Base-by-base conservation (phyloP, 2,888 invertebrate genomes). In the Drosophila borborema region DNA sequence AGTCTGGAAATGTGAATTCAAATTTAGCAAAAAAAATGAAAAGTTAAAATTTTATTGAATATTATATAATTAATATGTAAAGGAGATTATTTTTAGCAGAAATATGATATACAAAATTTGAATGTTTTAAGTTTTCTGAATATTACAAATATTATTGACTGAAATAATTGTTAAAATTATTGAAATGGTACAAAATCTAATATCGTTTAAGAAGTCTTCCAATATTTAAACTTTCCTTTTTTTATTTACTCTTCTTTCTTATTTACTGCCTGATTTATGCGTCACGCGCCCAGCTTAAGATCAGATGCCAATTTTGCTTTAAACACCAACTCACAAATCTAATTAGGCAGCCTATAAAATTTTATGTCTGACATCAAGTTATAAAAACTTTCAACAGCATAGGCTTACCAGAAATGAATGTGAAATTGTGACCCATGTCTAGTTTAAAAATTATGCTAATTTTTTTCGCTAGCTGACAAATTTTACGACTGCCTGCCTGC, bases 361-460 rank as follows among this genome's bases (percentile, higher is more conserved):
- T 80, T 80, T 64, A 80, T 80, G 63, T 28, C 64, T 62, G 34
- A 48, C 23, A 72, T 72, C 54, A 78, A 68, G 80, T 64, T 72
- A 38, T 80, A 78, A 78, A 78, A 78, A 66, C 64, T 58, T 71
- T 56, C 45, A 64, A 60, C 64, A 54, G 70, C 45, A 12, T 40
- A 41, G 23, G 63, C 76, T 62, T 69, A 18, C 31, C 31, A 59
- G 36, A 38, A 31, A 23, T 16, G 46, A 45, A 43, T 53, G 38
- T 5, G n/a, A 31, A 45, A 58, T 75, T 64, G 65, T 46, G 59
- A 65, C 56, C 70, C 71, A 59, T 61, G 74, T 74, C 70, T 46
- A 65, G 48, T 53, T 55, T 41, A 55, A 41, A 66, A 77, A 81
- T 80, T 80, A 80, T 80, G 80, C 67, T 61, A 81, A 81, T 79